These are phyloP conservation scores for Chunga burmeisteri DNA, from an alignment of 2,113 vertebrate species.

Conservation along the genomic window DNA sequence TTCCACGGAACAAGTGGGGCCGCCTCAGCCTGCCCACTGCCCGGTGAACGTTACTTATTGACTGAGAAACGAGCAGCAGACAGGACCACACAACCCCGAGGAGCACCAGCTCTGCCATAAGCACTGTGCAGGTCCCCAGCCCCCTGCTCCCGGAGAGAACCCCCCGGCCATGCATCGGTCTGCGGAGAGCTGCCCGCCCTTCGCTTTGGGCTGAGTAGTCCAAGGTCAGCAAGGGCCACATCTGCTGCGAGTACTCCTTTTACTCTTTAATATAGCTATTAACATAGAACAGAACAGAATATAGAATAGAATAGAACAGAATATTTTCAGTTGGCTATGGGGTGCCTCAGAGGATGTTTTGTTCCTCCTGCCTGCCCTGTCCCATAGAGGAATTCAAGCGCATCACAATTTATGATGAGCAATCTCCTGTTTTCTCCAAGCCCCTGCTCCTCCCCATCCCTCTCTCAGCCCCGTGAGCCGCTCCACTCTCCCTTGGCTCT, in stretches of 20 bases:
- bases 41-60: neutral
- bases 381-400: neutral
- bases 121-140: neutral
- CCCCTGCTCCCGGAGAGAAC: neutral
- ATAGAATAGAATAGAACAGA: neutral
- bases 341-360: neutral
- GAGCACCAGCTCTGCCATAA: neutral
- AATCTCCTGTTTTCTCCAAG: neutral
- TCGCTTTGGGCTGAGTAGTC: neutral
- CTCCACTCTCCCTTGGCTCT: neutral
- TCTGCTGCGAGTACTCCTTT: neutral
- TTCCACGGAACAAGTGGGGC: fast-evolving
- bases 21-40: neutral
- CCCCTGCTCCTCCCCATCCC: neutral
- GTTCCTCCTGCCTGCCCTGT: neutral
- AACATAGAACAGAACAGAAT: neutral
- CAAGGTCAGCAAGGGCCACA: neutral
- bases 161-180: fast-evolving
- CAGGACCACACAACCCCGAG: neutral
- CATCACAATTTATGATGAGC: neutral
- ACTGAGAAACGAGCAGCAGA: neutral
- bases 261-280: neutral
- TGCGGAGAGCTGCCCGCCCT: neutral
- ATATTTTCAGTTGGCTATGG: neutral
- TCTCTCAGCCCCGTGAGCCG: neutral